A percentile compares a stretch with the other conserved stretches of the same genome.
Evolutionary conservation across 2,797 vertebrate genomes (phyloP).

Genomic region (Neostethus bicornis): DNA sequence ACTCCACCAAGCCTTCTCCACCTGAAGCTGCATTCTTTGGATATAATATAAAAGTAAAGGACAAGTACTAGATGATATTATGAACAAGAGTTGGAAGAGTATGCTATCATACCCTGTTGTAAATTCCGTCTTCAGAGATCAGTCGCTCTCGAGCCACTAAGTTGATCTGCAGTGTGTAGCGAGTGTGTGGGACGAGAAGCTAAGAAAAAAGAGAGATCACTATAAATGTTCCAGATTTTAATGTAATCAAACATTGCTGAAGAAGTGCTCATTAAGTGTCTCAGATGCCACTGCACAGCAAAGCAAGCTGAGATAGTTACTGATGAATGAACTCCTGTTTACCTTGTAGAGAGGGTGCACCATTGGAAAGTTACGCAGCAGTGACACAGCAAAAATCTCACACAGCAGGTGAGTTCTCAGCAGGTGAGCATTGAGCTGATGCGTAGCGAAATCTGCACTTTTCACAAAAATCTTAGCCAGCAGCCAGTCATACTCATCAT

Average conservation of each 20-base stretch:
- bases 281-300: no score
- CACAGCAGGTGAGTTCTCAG: slow-evolving; percentile 80
- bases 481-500: slow-evolving; percentile 69
- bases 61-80: neutral
- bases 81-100: no score
- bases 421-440: slow-evolving; percentile 63
- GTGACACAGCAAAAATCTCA: slow-evolving; percentile 77
- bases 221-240: no score
- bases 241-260: no score
- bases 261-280: no score
- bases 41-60: no score
- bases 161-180: slow-evolving; percentile 74
- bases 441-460: slow-evolving; percentile 62
- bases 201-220: slow-evolving; percentile 14
- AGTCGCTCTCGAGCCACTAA: slow-evolving; percentile 41
- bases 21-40: slow-evolving; percentile 57
- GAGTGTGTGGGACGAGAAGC: slow-evolving; percentile 68
- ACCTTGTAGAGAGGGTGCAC: slow-evolving; percentile 75
- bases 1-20: slow-evolving; percentile 27
- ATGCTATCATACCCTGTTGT: slow-evolving; percentile 35
- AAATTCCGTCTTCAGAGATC: slow-evolving; percentile 47
- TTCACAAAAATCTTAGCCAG: slow-evolving; percentile 68
- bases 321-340: neutral
- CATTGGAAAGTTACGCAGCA: slow-evolving; percentile 76
- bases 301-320: neutral